Evolutionary conservation across 2,888 invertebrate genomes (phyloP).

Genomic region (Tetragnatha montana): DNA sequence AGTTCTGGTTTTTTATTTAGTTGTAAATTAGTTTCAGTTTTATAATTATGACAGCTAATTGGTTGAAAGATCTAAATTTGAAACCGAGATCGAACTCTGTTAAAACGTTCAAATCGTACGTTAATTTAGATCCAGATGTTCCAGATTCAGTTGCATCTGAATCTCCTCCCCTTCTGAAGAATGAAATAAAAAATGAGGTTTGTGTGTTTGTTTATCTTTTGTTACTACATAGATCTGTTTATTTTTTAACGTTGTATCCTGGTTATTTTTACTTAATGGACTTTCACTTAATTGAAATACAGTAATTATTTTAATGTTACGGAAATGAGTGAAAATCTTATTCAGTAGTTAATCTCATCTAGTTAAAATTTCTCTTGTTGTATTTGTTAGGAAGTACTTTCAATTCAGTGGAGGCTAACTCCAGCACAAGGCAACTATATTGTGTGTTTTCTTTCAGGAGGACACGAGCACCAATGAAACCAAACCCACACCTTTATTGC

Average conservation of each 20-base stretch:
- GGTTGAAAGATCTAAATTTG: conserved; percentile 67
- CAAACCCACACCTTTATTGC: conserved; percentile 74
- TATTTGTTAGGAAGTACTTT: no score
- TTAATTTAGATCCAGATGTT: conserved; percentile 60
- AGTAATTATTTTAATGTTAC: no score
- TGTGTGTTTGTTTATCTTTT: not conserved
- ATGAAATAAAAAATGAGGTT: conserved; percentile 52
- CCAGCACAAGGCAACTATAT: no score
- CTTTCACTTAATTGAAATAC: no score
- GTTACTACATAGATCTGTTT: no score
- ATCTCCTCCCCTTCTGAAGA: not conserved
- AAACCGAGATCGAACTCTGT: conserved; percentile 66
- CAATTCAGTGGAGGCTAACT: no score
- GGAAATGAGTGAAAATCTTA: no score
- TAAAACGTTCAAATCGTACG: conserved; percentile 71
- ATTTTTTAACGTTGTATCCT: no score
- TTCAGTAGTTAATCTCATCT: no score
- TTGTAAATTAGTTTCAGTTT: not conserved
- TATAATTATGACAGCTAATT: conserved; percentile 65
- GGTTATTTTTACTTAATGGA: no score
- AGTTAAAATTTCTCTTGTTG: no score
- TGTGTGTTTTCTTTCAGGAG: conserved; percentile 11
- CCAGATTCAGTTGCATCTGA: not conserved
- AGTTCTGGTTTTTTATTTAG: not conserved
- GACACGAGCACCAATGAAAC: conserved; percentile 18